Evolutionary conservation across 92 coral and sea anemone genomes (phyloP), one percentile per base, ranked within the genome.

Genomic region (Umimayanthus chanpuru): DNA sequence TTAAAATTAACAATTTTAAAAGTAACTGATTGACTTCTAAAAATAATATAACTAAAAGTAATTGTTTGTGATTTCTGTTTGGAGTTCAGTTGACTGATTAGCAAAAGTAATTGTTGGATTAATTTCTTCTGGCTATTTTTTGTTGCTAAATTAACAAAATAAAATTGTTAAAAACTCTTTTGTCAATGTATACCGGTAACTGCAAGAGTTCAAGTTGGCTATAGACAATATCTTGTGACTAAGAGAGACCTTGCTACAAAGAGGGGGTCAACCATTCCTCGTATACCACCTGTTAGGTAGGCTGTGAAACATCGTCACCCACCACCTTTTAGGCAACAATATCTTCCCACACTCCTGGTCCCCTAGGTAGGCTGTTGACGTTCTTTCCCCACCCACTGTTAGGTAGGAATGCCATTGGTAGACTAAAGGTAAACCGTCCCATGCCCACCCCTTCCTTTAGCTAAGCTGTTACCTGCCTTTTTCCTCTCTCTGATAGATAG

Each of bases 181-280:
- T 50, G 16, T 75, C 14, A 25, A n/a, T 25, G 25, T 39, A 28
- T 20, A n/a, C n/a, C n/a, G n/a, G n/a, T n/a, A 75, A 75, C 79
- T 75, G 79, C 79, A 75, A 75, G 79, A 75, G 79, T 75, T 75
- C 79, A 39, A 75, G 50, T 75, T 15, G 14, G n/a, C 53, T 41
- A 15, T 73, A 73, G 49, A 29, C 49, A 73, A 39, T 73, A 30
- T 1, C 49, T 4, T 75, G 9, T 18, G 68, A 21, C 68, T 61
- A 61, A 61, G 68, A 61, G 26, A 61, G 26, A 21, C 68, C n/a
- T 23, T 61, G 68, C 68, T 61, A 61, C 68, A 61, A 61, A 18
- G 68, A 61, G 68, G 68, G 68, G 26, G 6, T 3, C 26, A 56
- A 16, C 68, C 26, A 61, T 21, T 25, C 26, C 68, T 21, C 68